Conservation (phyloP, 2,888 invertebrate genomes). For the Philereme vetulata region DNA sequence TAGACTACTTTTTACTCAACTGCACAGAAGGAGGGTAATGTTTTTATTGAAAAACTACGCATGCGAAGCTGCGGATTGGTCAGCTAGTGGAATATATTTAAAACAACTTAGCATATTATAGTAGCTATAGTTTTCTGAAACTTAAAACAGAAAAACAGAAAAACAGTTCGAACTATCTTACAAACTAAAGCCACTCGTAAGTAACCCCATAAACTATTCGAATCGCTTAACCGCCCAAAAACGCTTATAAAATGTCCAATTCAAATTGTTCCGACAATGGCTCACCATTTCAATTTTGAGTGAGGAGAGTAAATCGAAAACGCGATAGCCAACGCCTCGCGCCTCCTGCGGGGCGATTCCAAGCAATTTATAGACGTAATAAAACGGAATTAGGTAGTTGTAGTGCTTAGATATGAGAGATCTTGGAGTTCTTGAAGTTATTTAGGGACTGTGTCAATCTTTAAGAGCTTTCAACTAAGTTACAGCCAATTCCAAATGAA, state of each 20-base stretch:
- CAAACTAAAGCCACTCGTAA: slow-evolving; percentile 19
- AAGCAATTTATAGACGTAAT: slow-evolving; percentile 78
- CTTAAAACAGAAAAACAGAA: background rate
- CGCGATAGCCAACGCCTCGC: slow-evolving; percentile 72
- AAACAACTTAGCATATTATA: background rate
- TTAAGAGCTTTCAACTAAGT: slow-evolving; percentile 22
- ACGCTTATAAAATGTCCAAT: slow-evolving; percentile 72
- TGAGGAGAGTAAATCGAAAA: slow-evolving; percentile 72
- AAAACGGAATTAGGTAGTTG: slow-evolving; percentile 70
- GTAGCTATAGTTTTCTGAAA: background rate
- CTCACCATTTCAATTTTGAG: slow-evolving; percentile 77
- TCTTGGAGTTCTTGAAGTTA: slow-evolving; percentile 32
- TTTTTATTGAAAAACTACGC: too few relatives aligned
- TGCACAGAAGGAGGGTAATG: too few relatives aligned
- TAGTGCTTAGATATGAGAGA: slow-evolving; percentile 35
- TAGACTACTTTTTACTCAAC: too few relatives aligned
- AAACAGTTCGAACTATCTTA: slow-evolving; percentile 9
- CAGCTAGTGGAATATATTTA: too few relatives aligned
- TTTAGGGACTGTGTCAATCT: slow-evolving; percentile 28
- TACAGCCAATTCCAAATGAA: slow-evolving; percentile 19
- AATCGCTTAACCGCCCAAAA: slow-evolving; percentile 50
- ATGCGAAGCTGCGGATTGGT: too few relatives aligned
- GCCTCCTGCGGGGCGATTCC: slow-evolving; percentile 77
- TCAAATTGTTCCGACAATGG: slow-evolving; percentile 73
- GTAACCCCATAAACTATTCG: slow-evolving; percentile 35